Conservation (phyloP, 1,140 invertebrate genomes). For the Ridgeia piscesae region DNA sequence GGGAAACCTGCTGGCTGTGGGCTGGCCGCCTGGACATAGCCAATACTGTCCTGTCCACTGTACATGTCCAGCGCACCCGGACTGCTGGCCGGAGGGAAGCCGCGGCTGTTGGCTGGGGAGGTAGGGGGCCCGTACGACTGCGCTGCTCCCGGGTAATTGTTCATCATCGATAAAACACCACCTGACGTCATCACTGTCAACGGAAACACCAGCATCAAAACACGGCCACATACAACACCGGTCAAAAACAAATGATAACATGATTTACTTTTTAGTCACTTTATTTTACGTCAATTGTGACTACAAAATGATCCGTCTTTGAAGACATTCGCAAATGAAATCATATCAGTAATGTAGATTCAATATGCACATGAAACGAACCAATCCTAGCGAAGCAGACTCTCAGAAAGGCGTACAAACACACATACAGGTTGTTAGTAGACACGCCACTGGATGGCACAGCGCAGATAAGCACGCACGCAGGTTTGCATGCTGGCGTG, state of each 20-base stretch:
- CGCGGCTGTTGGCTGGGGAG: slow-evolving; percentile 71
- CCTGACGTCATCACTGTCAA: slow-evolving; percentile 27
- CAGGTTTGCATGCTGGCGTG: background rate
- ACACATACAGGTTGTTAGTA: background rate
- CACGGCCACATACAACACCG: background rate
- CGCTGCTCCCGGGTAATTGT: slow-evolving; percentile 61
- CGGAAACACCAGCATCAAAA: background rate
- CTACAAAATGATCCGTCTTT: background rate
- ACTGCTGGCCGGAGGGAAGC: slow-evolving; percentile 85
- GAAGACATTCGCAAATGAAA: background rate
- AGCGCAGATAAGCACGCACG: background rate
- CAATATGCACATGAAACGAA: background rate
- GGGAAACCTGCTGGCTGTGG: slow-evolving; percentile 85
- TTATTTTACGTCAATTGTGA: background rate
- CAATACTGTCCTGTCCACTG: slow-evolving; percentile 64
- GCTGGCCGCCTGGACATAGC: slow-evolving; percentile 88
- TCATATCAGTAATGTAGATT: too few species aligned
- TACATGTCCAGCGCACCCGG: slow-evolving; percentile 83
- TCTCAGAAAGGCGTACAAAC: background rate
- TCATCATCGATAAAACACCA: slow-evolving; percentile 69
- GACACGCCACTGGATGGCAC: too few species aligned
- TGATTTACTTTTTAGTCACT: background rate
- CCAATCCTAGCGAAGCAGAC: background rate
- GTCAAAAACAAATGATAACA: background rate
- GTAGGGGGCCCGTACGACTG: slow-evolving; percentile 73